Base-by-base conservation (phyloP, 2,797 vertebrate species). In the Tadarida brasiliensis region DNA sequence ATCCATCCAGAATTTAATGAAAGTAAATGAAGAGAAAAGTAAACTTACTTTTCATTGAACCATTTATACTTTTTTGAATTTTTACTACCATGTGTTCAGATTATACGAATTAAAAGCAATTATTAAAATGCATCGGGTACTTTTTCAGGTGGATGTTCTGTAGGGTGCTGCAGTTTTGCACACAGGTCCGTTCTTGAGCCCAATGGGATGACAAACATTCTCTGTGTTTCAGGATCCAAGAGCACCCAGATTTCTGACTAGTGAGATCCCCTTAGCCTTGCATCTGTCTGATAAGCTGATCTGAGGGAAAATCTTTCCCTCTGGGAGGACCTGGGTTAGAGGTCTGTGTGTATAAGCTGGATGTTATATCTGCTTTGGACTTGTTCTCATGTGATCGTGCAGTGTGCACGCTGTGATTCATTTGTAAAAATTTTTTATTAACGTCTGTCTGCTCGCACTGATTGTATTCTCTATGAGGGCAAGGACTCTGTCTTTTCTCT, bases 281-380 rank as follows among this genome's bases (percentile, higher is more conserved):
- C 19, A 35, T 81, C 57, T 88, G 19, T 86, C 57, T 81, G 65
- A 76, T 73, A 71, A 94, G 26, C 14, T 63, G 51, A 91, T 2
- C 14, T 7, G 7, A 59, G 44, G 59, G 33, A 73, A 74, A n/a
- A 71, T 77, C 28, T 67, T 47, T 26, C 19, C 15, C 70, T 84
- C 65, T 63, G 0, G 47, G 44, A 65, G 61, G 80, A 70, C 49
- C 33, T 94, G 67, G 3, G 3, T 91, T 87, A 54, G 73, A 87
- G 68, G 57, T 95, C 61, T 94, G 20, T 77, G 26, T 56, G 7
- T 92, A 17, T 74, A 90, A 86, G 7, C 26, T 54, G 24, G 57
- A 76, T 87, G 54, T 78, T 80, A 57, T 12, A 5, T 91, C 93
- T 95, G 71, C 24, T 91, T 94, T 91, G 59, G 22, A 12, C 76